Evolutionary conservation across 1,140 invertebrate species (phyloP), one percentile per base, ranked within the genome.

Genomic region (Cardiocondyla obscurior): DNA sequence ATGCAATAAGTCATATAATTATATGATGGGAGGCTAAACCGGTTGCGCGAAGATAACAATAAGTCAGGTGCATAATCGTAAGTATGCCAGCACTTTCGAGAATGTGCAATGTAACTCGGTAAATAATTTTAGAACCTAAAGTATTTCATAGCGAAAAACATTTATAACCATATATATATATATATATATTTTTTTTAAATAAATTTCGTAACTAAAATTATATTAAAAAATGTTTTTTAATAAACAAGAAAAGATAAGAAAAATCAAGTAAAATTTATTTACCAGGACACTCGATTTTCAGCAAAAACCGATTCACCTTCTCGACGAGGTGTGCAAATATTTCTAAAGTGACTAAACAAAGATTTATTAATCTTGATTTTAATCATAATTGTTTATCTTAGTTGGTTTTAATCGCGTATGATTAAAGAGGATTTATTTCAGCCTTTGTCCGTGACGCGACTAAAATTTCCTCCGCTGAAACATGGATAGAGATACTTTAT

Each of bases 41-140:
- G 33, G 44, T 77, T 53, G 65, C 36, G 58, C 36, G 58, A 64
- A 30, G 58, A 64, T 76, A 77, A 77, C 49, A 62, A 65, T 76
- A 64, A 42, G 30, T 33, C 57, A 64, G 44, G 19, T 22, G 30
- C 19, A 22, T 33, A 46, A 64, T 76, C 53, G n/a, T 77, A 44
- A 77, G 64, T 65, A 51, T 65, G 49, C 44, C 44, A 25, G 42
- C 57, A 65, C 46, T 65, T 51, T 65, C 33, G 19, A 8, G 30
- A 22, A 77, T 14, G 46, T 58, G 30, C n/a, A 58, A 39, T 44
- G 72, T 12, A 19, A 6, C 33, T 49, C 22, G 44, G 16, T 33
- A 77, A 65, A 77, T 77, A 65, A 65, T 77, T 76, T 51, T 64
- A 76, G 58, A 25, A n/a, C n/a, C n/a, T n/a, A n/a, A n/a, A n/a